Percentiles rank a stretch among this genome's conserved stretches.
Conservation (phyloP, 2,888 invertebrate genomes). For the Keiferia lycopersicella region DNA sequence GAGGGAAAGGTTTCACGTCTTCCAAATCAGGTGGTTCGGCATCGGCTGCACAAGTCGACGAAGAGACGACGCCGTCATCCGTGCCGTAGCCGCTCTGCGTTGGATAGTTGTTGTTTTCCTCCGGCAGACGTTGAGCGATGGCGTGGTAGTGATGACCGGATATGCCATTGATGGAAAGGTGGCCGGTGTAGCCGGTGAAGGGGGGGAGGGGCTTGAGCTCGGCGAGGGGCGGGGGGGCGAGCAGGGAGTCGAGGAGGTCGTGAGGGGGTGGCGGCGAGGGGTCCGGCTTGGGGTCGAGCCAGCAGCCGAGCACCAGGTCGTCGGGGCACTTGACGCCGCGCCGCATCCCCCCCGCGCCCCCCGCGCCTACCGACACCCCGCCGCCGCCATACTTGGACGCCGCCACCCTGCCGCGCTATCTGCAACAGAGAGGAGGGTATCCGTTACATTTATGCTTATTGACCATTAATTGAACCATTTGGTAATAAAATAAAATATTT, state of each 20-base stretch:
- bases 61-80: constrained; percentile 88
- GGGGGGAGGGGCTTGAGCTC: constrained; percentile 92
- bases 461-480: not conserved
- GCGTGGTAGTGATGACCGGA: constrained; percentile 94
- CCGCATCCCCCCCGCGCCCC: constrained; percentile 65
- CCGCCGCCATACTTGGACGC: constrained; percentile 78
- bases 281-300: constrained; percentile 82
- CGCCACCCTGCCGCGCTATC: constrained; percentile 77
- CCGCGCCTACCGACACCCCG: constrained; percentile 70
- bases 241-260: constrained; percentile 87
- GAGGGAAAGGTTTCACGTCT: constrained; percentile 82
- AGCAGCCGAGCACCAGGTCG: constrained; percentile 87
- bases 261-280: constrained; percentile 65
- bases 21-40: constrained; percentile 82
- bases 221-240: constrained; percentile 85
- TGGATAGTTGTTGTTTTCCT: constrained; percentile 87
- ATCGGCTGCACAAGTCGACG: constrained; percentile 86
- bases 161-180: constrained; percentile 92
- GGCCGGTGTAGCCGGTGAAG: constrained; percentile 92
- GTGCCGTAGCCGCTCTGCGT: constrained; percentile 82
- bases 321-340: constrained; percentile 86
- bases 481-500: too few relatives aligned
- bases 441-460: constrained; percentile 16
- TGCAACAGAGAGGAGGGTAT: constrained; percentile 51
- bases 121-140: constrained; percentile 88